Conservation (phyloP, 2,888 invertebrate genomes). For the Diogma glabrata region DNA sequence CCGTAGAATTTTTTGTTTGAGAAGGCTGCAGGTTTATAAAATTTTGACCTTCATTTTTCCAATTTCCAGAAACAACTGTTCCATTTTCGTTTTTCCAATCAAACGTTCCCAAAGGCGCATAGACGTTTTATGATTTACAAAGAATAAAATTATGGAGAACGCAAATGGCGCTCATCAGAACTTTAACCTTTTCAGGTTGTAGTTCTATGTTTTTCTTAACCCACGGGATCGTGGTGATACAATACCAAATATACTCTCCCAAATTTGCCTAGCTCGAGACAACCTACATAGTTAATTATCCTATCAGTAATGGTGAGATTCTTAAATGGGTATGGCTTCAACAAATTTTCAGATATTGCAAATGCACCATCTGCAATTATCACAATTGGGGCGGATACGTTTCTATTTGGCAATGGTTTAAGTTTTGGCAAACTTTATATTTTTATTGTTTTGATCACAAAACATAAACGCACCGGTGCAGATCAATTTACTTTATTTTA, state of each 20-base stretch:
- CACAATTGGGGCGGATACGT: background rate
- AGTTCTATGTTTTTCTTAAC: background rate
- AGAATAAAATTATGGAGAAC: background rate
- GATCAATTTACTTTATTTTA: too few relatives aligned
- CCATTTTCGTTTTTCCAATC: background rate
- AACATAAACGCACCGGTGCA: too few relatives aligned
- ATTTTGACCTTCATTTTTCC: background rate
- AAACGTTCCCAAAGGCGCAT: background rate
- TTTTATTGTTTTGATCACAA: too few relatives aligned
- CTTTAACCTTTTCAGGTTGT: background rate
- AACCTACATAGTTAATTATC: background rate
- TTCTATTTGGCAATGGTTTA: background rate
- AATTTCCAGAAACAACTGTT: background rate
- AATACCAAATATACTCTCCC: too few relatives aligned
- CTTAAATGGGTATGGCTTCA: background rate
- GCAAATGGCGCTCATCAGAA: background rate
- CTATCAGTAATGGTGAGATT: background rate
- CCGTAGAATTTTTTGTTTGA: background rate
- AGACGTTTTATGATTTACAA: background rate
- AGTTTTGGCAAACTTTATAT: background rate
- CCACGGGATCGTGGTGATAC: background rate
- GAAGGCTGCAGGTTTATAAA: background rate
- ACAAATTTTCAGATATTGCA: background rate
- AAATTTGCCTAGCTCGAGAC: background rate
- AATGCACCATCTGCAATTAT: background rate